Evolutionary conservation across 2,113 vertebrate genomes (phyloP), one percentile per base, ranked within the genome.

Genomic region (Pagrus major): DNA sequence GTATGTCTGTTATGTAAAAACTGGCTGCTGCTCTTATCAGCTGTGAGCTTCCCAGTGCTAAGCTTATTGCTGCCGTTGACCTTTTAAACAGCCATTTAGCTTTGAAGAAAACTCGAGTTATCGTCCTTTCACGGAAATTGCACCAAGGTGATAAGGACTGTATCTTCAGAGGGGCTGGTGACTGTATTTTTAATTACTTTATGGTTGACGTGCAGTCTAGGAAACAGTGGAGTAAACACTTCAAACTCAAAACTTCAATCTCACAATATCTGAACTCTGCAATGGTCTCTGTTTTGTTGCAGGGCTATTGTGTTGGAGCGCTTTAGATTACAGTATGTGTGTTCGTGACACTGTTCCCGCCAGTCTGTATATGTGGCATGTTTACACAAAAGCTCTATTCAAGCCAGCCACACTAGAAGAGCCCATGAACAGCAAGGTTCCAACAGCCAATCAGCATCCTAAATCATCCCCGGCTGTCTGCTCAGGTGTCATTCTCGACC

Each of bases 401-500:
- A 76, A 63, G 33, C 72, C 86, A 52, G 75, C 59, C 18, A 39
- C 52, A 56, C 47, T 65, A 66, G 35, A 81, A 81, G 39, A 33
- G 65, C 78, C 72, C 51, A 54, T 18, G 76, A 88, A 74, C 88
- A 72, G 83, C 79, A 73, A 61, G 77, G 39, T 8, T 55, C 15
- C 33, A 75, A 27, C 78, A 86, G 86, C 92, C 92, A 93, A 92
- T 92, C 55, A 74, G 77, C 46, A 42, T 7, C 23, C 76, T 49
- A 29, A 65, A 78, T 79, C 3, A 54, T 46, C 67, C 66, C 65
- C 18, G 15, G 69, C 71, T 76, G 73, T 70, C 56, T 41, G 81
- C 88, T 92, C 89, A 93, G 81, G 90, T 92, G 91, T 88, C 76
- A 73, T 70, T 88, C 47, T 84, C 14, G 35, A 59, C 92, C 91